phyloP scores from a whole-genome alignment of 1,140 invertebrate species.

The Drosophila tsacasi region DNA sequence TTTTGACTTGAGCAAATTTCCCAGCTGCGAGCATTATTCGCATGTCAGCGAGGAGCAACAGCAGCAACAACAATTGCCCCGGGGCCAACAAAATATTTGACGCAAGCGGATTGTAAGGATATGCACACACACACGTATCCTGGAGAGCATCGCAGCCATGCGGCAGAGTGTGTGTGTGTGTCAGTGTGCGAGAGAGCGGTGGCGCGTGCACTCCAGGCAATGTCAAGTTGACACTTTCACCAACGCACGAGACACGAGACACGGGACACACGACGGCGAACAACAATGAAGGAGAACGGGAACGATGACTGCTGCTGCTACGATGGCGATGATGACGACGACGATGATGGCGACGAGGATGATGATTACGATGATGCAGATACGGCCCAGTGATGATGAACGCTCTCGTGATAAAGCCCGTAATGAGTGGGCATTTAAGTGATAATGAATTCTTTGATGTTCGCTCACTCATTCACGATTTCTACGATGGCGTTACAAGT shows the following conservation, averaged over 20 bases:
- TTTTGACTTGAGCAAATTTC: slow-evolving; percentile 37
- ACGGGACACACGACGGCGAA: slow-evolving; percentile 16
- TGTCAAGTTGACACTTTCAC: slow-evolving; percentile 83
- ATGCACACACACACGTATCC: slow-evolving; percentile 21
- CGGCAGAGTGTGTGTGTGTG: slow-evolving; percentile 17
- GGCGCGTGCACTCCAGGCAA: slow-evolving; percentile 81
- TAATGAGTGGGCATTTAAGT: slow-evolving; percentile 26
- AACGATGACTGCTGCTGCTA: slow-evolving; percentile 6
- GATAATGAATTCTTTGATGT: slow-evolving; percentile 20
- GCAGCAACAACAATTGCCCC: slow-evolving; percentile 68
- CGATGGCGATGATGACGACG: neutral
- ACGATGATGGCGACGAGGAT: slow-evolving; percentile 1
- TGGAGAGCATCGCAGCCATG: slow-evolving; percentile 14
- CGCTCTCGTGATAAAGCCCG: slow-evolving; percentile 14
- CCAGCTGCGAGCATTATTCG: slow-evolving; percentile 57
- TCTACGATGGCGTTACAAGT: neutral
- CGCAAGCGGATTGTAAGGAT: slow-evolving; percentile 65
- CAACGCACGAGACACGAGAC: slow-evolving; percentile 59
- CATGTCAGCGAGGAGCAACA: slow-evolving; percentile 61
- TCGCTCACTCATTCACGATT: slow-evolving; percentile 1
- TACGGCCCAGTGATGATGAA: slow-evolving; percentile 29
- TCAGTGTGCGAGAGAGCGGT: slow-evolving; percentile 53
- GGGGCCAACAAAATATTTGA: slow-evolving; percentile 80
- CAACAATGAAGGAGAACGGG: slow-evolving; percentile 39
- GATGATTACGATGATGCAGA: slow-evolving; percentile 25